Evolutionary conservation across 2,797 vertebrate genomes (phyloP).

Genomic region (Lycodopsis pacificus): DNA sequence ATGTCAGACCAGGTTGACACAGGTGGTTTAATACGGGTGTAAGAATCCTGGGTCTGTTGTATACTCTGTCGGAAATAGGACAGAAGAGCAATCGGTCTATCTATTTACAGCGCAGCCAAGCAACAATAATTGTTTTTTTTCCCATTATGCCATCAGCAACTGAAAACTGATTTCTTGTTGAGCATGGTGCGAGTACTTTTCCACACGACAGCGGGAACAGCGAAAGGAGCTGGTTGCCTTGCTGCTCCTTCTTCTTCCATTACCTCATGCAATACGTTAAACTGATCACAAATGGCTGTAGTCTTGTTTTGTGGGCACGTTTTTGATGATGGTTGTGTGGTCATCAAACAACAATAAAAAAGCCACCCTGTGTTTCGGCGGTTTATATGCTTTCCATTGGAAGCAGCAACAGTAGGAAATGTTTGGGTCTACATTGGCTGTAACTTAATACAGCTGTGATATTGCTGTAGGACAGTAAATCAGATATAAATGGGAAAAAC

Average conservation of each 20-base stretch:
- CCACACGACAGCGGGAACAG: slow-evolving; percentile 1
- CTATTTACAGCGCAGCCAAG: not conserved
- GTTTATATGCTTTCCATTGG: not conserved
- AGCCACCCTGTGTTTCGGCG: not conserved
- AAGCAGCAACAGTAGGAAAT: not conserved
- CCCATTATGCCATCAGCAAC: not conserved
- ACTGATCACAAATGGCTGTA: not conserved
- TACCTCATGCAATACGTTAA: not conserved
- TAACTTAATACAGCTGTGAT: not conserved
- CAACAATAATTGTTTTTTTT: slow-evolving; percentile 1
- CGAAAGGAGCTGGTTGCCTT: not conserved
- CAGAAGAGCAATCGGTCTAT: not conserved
- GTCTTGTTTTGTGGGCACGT: not conserved
- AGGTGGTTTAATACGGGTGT: not conserved
- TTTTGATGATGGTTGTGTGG: not conserved
- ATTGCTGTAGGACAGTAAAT: not conserved
- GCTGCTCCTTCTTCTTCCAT: not conserved
- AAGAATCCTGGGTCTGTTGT: not conserved
- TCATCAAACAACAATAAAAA: not conserved
- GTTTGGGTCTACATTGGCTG: not conserved
- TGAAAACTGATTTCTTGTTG: not conserved
- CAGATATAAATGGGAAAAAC: not conserved
- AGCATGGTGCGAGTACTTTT: not conserved
- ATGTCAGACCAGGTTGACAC: not conserved
- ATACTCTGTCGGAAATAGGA: not conserved